Base-by-base conservation (phyloP, 1,140 invertebrate species). In the Trachelipus rathkii region DNA sequence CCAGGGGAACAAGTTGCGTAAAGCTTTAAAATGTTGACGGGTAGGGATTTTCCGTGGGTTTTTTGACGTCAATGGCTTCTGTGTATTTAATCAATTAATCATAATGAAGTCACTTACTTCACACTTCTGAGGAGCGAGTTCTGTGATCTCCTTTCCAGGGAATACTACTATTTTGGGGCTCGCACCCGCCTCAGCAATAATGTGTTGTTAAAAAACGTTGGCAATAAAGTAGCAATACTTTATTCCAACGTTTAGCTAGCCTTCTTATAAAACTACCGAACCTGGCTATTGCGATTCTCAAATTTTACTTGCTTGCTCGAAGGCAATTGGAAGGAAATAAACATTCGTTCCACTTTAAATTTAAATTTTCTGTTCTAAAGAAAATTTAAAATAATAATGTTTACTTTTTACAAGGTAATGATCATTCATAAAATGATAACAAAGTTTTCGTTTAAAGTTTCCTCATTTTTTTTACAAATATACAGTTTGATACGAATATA, bases 171-270 rank as follows among this genome's bases (percentile, higher is more conserved):
- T 15, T 60, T 60, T 60, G 50, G 50, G 50, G 50, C 50, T 60
- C 50, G 50, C 19, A 60, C 50, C 50, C 50, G 50, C 50, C 50
- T 60, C 50, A 60, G 50, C 50, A 60, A 60, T 60, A 60, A 60
- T 60, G 50, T 60, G 50, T 60, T 19, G 50, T 33, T 33, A 33
- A 60, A 13, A 60, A 8, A 60, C 50, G 50, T 60, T 60, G 50
- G 19, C 11, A 19, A 60, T 60, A 60, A 60, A 60, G 50, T 60
- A 19, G 11, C 19, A 13, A 2, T 60, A 60, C 50, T 60, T 60
- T 60, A 60, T 19, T 33, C 50, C 50, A 60, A 13, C 50, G 50
- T 60, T 60, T 15, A 60, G 50, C 50, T 60, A 60, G 50, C 50
- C 50, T 60, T 60, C 50, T 15, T 15, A 3, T 60, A 60, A 60